Percentiles rank a stretch among this genome's conserved stretches.
Evolutionary conservation across 2,797 vertebrate genomes (phyloP).

Genomic region (Eidolon dupreanum): DNA sequence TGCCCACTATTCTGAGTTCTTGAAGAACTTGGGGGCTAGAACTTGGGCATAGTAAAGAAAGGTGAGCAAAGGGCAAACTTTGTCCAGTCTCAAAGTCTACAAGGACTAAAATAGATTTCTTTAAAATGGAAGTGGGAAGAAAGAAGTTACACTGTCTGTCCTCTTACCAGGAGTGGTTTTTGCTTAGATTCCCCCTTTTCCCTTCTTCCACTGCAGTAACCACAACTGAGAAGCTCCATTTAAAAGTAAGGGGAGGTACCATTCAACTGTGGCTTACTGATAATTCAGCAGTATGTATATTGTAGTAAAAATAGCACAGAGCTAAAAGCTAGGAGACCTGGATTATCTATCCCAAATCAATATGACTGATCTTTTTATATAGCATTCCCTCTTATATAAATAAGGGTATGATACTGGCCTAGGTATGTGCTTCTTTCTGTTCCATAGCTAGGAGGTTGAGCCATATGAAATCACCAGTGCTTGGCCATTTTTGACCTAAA

Average conservation of each 20-base stretch:
- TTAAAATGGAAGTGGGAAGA: neutral
- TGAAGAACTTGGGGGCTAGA: neutral
- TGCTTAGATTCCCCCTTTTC: neutral
- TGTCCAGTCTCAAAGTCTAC: neutral
- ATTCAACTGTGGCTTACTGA: neutral
- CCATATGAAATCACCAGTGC: neutral
- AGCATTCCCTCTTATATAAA: neutral
- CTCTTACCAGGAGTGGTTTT: neutral
- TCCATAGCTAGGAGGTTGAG: neutral
- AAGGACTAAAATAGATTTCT: neutral
- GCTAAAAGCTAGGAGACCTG: neutral
- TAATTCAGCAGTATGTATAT: neutral
- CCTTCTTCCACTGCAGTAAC: neutral
- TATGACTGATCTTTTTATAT: neutral
- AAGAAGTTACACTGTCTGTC: neutral
- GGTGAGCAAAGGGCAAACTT: neutral
- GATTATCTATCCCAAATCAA: neutral
- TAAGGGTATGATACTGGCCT: neutral
- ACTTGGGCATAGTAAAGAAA: neutral
- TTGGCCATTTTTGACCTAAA: neutral
- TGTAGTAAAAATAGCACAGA: neutral
- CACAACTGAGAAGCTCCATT: neutral
- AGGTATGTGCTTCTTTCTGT: neutral
- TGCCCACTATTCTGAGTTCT: neutral
- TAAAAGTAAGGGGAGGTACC: neutral